phyloP scores from a whole-genome alignment of 2,797 vertebrate genomes.

The Characodon lateralis region DNA sequence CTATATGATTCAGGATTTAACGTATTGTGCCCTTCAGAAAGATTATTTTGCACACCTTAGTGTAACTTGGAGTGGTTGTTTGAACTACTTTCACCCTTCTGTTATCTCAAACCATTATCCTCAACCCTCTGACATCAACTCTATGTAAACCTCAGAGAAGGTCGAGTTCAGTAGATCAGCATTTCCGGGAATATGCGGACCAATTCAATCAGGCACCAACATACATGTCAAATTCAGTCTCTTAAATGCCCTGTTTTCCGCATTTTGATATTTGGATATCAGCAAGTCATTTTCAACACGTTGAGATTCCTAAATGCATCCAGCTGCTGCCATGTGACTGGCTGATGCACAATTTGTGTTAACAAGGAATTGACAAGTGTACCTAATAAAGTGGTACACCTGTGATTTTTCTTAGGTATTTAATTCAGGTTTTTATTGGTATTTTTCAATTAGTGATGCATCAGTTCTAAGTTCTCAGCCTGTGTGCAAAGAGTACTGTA shows the following conservation, averaged over 20 bases:
- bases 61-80: no score
- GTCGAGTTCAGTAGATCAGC: background rate
- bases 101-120: background rate
- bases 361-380: background rate
- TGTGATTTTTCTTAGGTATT: background rate
- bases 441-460: conserved; percentile 21
- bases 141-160: background rate
- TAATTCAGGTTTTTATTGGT: background rate
- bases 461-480: conserved; percentile 31
- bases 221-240: background rate
- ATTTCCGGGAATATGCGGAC: background rate
- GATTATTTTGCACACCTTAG: no score
- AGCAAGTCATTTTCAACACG: background rate
- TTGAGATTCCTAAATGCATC: background rate
- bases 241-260: background rate
- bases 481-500: conserved; percentile 6
- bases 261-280: background rate
- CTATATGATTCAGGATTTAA: no score
- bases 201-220: background rate
- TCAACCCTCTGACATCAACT: background rate
- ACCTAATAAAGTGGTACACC: background rate
- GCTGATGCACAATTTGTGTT: background rate
- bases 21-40: no score
- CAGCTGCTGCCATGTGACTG: background rate
- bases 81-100: background rate